These are phyloP conservation scores for Characodon lateralis DNA, from an alignment of 2,797 vertebrate genomes.

Conservation along the genomic window DNA sequence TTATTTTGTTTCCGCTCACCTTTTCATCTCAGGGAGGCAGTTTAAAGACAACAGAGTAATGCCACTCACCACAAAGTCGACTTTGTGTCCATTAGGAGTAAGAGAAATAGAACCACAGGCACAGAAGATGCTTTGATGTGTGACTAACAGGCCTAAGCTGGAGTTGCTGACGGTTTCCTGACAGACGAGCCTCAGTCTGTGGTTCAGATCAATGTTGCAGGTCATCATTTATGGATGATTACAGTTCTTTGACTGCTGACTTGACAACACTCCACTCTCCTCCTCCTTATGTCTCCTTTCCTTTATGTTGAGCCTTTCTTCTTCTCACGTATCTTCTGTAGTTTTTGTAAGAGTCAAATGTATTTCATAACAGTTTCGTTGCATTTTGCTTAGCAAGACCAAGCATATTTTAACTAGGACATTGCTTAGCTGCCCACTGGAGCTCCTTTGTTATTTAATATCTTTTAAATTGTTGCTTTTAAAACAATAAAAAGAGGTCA, in stretches of 20 bases:
- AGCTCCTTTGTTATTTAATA: slow-evolving; percentile 46
- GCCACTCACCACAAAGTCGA: background rate
- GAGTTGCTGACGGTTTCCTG: slow-evolving; percentile 46
- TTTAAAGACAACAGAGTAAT: background rate
- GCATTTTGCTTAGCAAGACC: slow-evolving; percentile 9
- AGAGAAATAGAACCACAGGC: slow-evolving; percentile 5
- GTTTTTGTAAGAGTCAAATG: background rate
- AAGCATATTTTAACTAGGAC: slow-evolving; percentile 30
- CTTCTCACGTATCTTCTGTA: background rate
- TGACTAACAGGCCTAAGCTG: slow-evolving; percentile 43
- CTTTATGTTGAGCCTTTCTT: background rate
- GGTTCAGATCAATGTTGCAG: slow-evolving; percentile 60
- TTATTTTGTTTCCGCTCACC: background rate
- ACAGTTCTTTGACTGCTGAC: slow-evolving; percentile 52
- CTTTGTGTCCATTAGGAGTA: slow-evolving; percentile 5
- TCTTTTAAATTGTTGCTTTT: slow-evolving; percentile 23
- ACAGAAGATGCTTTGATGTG: slow-evolving; percentile 34
- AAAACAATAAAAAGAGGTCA: background rate
- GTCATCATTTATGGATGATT: slow-evolving; percentile 69
- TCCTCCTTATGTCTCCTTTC: background rate
- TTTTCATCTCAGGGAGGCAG: slow-evolving; percentile 1
- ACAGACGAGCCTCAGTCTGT: slow-evolving; percentile 49
- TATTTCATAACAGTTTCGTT: background rate
- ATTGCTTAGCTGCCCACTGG: slow-evolving; percentile 25
- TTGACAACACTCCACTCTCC: slow-evolving; percentile 27